These are phyloP conservation scores for Tragelaphus buxtoni DNA, from an alignment of 2,113 vertebrate genomes.

Conservation along the genomic window DNA sequence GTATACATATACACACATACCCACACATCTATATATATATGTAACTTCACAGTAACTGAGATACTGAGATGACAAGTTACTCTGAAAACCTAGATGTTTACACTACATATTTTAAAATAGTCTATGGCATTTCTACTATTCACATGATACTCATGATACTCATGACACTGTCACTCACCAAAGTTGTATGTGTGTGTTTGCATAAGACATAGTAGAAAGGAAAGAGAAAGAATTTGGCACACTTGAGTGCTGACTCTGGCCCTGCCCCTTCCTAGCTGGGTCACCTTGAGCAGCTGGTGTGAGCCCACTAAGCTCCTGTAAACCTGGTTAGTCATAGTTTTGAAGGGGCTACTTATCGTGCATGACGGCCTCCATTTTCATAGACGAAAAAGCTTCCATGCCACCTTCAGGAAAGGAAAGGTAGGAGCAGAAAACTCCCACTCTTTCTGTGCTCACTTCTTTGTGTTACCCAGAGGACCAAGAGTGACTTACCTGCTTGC, in stretches of 20 bases:
- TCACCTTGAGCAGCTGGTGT: neutral
- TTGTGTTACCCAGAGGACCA: accelerated
- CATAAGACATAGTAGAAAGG: neutral
- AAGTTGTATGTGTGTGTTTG: neutral
- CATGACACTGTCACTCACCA: neutral
- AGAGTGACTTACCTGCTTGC: neutral
- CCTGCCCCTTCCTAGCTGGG: neutral
- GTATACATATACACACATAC: neutral
- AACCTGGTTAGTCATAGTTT: neutral
- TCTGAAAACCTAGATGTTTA: conserved; percentile 50
- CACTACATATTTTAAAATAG: conserved; percentile 51
- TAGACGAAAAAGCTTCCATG: neutral
- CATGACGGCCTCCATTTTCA: neutral
- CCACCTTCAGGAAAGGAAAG: neutral
- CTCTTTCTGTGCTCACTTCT: neutral
- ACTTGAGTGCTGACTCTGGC: neutral
- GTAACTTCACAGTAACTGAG: neutral
- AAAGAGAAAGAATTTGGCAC: neutral
- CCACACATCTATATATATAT: neutral
- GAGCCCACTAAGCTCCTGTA: neutral
- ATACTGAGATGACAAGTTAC: conserved; percentile 42
- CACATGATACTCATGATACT: neutral
- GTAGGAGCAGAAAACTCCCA: neutral
- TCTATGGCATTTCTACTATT: conserved; percentile 18
- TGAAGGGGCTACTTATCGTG: neutral